Percentiles rank a stretch among this genome's conserved stretches.
phyloP scores from a whole-genome alignment of 2,888 invertebrate species.

The Dryocosmus kuriphilus region DNA sequence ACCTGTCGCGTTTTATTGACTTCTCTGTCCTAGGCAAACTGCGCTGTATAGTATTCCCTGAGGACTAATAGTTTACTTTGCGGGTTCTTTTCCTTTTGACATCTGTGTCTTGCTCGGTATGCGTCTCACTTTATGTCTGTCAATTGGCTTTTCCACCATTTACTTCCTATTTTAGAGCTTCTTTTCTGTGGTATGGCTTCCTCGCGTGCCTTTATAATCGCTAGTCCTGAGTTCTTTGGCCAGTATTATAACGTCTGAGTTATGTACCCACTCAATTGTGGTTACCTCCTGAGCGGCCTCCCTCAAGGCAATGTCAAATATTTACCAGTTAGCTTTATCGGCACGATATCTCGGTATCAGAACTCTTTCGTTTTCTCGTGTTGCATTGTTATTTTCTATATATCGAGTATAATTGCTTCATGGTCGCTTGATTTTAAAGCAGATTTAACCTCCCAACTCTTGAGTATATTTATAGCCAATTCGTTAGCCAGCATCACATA shows the following conservation, averaged over 20 bases:
- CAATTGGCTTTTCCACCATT: slow-evolving; percentile 26
- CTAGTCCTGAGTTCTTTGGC: background rate
- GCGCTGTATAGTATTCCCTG: background rate
- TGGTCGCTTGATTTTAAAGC: slow-evolving; percentile 19
- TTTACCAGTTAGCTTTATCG: slow-evolving; percentile 7
- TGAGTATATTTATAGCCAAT: background rate
- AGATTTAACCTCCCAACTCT: background rate
- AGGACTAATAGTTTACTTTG: background rate
- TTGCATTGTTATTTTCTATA: too few relatives aligned
- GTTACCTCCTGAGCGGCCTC: background rate
- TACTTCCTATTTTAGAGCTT: background rate
- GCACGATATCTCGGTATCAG: too few relatives aligned
- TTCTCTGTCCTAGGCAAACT: background rate
- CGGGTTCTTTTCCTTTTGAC: background rate
- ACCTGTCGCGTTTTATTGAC: too few relatives aligned
- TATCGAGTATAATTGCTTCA: background rate
- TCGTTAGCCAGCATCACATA: background rate
- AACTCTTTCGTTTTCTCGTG: background rate
- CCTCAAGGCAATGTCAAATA: background rate
- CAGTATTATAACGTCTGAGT: background rate
- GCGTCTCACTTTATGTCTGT: background rate
- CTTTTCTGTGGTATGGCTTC: background rate
- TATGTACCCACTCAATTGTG: too few relatives aligned
- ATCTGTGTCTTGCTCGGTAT: background rate
- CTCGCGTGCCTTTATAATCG: background rate